Base-by-base conservation (phyloP, 1,140 invertebrate species). In the Daktulosphaira vitifoliae region DNA sequence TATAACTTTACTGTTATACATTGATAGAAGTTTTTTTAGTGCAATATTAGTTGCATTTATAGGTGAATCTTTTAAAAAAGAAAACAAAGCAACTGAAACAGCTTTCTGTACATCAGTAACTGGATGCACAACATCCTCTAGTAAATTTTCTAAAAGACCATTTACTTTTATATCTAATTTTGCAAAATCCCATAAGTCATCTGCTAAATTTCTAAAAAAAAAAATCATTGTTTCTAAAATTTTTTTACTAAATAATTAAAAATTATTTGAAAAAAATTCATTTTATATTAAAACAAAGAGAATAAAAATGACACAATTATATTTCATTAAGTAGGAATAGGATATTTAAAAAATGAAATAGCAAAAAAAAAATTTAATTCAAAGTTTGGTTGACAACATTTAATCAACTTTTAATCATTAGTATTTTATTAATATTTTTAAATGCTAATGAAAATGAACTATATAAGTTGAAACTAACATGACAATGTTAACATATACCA, bases 81-180 rank as follows among this genome's bases (percentile, higher is more conserved):
- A 76, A 1, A 88, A 84, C 33, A 95, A 74, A 0, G 90, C 88
- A 66, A 81, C 76, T 0, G 91, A 84, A 1, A 88, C 84, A 7
- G 92, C 83, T 68, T 83, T 80, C 72, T 94, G 85, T 26, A 96
- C 80, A 65, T 84, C 82, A 67, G 87, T 82, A 26, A 90, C 83
- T 0, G 84, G 79, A 75, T 93, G 88, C 68, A 85, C 82, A 20
- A 93, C 78, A 74, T 95, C 90, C 20, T 78, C 71, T 44, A 93
- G 77, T 50, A 96, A 71, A 68, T 82, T 78, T 25, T 82, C 75
- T 68, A 80, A 78, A 18, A 86, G 71, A n/a, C 77, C 71, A 20
- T 81, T 77, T n/a, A 81, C 79, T 70, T 78, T 70, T 1, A 77
- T 77, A 11, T 76, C 71, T 50, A 89, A 74, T 11, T 78, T 74